Evolutionary conservation across 2,113 vertebrate species (phyloP), one percentile per base, ranked within the genome.

Genomic region (Petrocephalus microphthalmus): DNA sequence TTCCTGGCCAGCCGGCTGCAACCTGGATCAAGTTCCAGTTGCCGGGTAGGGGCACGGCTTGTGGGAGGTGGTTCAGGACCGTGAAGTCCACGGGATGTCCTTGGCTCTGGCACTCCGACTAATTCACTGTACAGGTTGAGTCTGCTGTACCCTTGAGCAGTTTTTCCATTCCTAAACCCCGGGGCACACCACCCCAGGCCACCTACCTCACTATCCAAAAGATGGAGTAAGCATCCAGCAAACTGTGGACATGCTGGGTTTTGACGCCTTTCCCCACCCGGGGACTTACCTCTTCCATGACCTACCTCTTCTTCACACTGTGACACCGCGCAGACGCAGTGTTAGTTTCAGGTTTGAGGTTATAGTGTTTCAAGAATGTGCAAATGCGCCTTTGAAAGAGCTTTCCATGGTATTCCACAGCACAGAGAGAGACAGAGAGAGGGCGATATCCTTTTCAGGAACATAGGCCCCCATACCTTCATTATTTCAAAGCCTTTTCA

Each of bases 21-120:
- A 37, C 84, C 33, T 54, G 84, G 84, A 85, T 85, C 84, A 85
- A 54, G 84, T 85, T 85, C 84, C 52, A 54, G n/a, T 56, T 52
- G 22, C 33, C 15, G 19, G 52, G n/a, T 20, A 54, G 22, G 25
- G 81, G 52, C 84, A 54, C 29, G 49, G 45, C 29, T 19, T 17
- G 84, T 11, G 52, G 49, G 7, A 19, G 52, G 25, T 33, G 5
- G 52, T 37, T 54, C 7, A 0, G 45, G 45, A 49, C 45, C 7
- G 19, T 22, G 19, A 49, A 45, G 49, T 42, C 81, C 25, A 2
- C 22, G 52, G 25, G 84, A 54, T 53, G 49, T 54, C 83, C 47
- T 37, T 85, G 84, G 52, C 8, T 85, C 51, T 51, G 49, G n/a
- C n/a, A 15, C 52, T 19, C 84, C 29, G 7, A 51, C 22, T 37